These are phyloP conservation scores for Xyrauchen texanus DNA, from an alignment of 2,113 vertebrate genomes.

Conservation along the genomic window DNA sequence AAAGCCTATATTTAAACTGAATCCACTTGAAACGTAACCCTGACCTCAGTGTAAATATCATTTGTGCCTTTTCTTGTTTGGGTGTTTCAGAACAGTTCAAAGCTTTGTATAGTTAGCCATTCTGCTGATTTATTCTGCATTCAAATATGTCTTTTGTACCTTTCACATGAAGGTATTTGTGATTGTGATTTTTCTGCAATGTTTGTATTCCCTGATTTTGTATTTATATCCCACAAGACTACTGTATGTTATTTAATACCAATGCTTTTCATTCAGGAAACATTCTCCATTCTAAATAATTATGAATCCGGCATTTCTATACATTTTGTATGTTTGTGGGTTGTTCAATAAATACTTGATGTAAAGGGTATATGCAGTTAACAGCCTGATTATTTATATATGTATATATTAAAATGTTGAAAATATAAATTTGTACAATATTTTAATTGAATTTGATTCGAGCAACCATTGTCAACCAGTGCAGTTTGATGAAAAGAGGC, in stretches of 20 bases:
- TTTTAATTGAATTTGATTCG: too few relatives aligned
- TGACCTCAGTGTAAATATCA: constrained; percentile 49
- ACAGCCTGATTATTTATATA: too few relatives aligned
- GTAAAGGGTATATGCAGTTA: neutral
- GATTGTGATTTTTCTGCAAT: constrained; percentile 45
- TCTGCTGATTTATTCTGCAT: constrained; percentile 24
- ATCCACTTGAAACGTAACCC: constrained; percentile 4
- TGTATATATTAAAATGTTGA: too few relatives aligned
- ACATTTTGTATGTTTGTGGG: constrained; percentile 4
- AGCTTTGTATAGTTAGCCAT: constrained; percentile 4
- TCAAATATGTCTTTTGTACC: neutral
- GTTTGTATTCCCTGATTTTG: constrained; percentile 38
- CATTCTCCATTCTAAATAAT: neutral
- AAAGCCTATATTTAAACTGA: neutral
- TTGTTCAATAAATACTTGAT: constrained; percentile 5
- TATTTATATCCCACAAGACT: constrained; percentile 27
- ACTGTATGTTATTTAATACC: constrained; percentile 1
- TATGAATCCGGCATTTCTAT: neutral
- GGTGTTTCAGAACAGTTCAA: constrained; percentile 4
- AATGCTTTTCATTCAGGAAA: constrained; percentile 31
- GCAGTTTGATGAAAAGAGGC: too few relatives aligned
- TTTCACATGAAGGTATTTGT: constrained; percentile 33
- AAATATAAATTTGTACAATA: too few relatives aligned
- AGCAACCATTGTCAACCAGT: too few relatives aligned
- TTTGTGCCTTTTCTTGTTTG: constrained; percentile 44